Evolutionary conservation across 2,113 vertebrate species (phyloP).

Genomic region (Panthera leo): DNA sequence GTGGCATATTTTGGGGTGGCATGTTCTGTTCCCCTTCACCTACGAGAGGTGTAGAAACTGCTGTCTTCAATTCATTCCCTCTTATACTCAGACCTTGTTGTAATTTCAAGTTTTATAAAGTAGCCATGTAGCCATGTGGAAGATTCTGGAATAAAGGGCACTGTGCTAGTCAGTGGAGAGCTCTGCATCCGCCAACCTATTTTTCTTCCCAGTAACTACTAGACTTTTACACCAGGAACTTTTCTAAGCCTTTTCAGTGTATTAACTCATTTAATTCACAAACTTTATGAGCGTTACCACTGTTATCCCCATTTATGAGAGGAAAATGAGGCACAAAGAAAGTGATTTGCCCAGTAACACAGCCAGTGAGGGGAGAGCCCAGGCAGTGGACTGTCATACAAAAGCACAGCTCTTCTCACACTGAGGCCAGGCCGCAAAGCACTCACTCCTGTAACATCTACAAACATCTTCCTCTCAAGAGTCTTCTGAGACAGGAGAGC

Average conservation of each 20-base stretch:
- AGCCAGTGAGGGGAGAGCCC: neutral
- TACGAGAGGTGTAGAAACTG: neutral
- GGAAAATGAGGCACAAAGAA: neutral
- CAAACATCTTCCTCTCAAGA: neutral
- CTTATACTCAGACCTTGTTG: neutral
- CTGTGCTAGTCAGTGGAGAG: neutral
- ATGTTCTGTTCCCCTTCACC: neutral
- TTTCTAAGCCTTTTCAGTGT: neutral
- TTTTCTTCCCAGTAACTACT: neutral
- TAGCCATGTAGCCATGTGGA: neutral
- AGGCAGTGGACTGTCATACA: neutral
- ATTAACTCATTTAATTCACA: neutral
- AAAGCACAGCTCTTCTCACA: neutral
- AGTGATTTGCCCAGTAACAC: neutral
- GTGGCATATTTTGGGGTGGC: neutral
- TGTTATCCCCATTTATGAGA: neutral
- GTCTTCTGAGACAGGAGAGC: neutral
- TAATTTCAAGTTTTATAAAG: neutral
- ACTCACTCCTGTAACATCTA: neutral
- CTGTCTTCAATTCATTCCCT: neutral
- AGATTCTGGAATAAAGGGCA: constrained; percentile 30
- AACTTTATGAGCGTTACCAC: neutral
- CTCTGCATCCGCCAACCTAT: neutral
- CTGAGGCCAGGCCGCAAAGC: neutral
- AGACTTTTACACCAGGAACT: neutral